Conservation (phyloP, 2,888 invertebrate genomes). For the Trichogramma evanescens region DNA sequence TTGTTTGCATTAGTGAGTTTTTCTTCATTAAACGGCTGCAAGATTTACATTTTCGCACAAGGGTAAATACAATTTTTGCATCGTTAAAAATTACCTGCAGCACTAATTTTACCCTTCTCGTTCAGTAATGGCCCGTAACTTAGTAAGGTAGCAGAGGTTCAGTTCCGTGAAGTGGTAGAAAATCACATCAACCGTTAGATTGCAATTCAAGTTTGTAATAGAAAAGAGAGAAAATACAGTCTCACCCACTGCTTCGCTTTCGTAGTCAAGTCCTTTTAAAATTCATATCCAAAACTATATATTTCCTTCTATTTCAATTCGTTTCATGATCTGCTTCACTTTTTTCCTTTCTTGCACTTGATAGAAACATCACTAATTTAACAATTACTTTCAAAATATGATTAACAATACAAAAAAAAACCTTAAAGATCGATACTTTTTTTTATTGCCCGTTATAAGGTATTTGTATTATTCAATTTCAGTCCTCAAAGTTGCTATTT, state of each 20-base stretch:
- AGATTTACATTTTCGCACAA: too few species aligned
- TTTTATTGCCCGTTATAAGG: too few species aligned
- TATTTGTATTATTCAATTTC: too few species aligned
- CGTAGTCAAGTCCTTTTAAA: neutral
- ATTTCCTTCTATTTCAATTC: neutral
- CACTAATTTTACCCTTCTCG: slow-evolving; percentile 9
- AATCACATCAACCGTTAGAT: slow-evolving; percentile 6
- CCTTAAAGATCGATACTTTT: too few species aligned
- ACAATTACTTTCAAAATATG: too few species aligned
- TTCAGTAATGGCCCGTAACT: neutral
- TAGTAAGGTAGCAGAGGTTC: neutral
- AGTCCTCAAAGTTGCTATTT: too few species aligned
- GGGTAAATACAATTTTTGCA: slow-evolving; percentile 12
- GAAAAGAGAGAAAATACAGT: neutral
- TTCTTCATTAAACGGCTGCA: too few species aligned
- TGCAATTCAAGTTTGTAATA: neutral
- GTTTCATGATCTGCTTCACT: too few species aligned
- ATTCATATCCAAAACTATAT: slow-evolving; percentile 4
- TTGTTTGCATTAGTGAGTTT: too few species aligned
- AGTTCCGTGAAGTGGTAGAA: neutral
- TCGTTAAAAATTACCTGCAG: slow-evolving; percentile 10
- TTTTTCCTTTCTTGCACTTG: too few species aligned
- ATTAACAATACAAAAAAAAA: too few species aligned
- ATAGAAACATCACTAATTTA: too few species aligned
- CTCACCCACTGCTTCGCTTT: neutral